Evolutionary conservation across 2,797 vertebrate species (phyloP).

Genomic region (Denticeps clupeoides): DNA sequence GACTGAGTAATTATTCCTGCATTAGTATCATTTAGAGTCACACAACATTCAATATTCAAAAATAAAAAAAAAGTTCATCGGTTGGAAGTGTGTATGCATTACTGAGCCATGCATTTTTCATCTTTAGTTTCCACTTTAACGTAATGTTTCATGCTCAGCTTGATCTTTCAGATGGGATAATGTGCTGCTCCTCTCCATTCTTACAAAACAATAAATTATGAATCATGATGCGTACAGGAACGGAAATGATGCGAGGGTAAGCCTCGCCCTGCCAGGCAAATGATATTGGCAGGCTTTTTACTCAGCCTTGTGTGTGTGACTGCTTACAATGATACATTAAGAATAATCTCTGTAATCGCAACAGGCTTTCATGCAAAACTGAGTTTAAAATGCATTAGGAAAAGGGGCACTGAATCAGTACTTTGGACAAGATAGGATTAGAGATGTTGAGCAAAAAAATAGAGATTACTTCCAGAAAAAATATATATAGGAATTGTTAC

Average conservation of each 20-base stretch:
- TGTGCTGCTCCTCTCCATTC: constrained; percentile 8
- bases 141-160: constrained; percentile 13
- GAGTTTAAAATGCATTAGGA: constrained; percentile 4
- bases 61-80: too few species aligned
- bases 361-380: constrained; percentile 9
- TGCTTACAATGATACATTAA: constrained; percentile 19
- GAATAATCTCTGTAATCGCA: constrained; percentile 10
- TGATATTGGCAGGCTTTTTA: constrained; percentile 21
- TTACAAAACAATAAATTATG: constrained; percentile 24
- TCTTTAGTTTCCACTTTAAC: too few species aligned
- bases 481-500: too few species aligned
- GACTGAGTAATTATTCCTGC: too few species aligned
- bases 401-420: constrained; percentile 3
- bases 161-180: constrained; percentile 18
- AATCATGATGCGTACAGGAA: constrained; percentile 20
- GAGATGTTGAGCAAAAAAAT: too few species aligned
- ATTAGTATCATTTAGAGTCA: too few species aligned
- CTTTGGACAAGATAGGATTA: constrained; percentile 1
- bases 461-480: too few species aligned
- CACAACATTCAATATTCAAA: too few species aligned
- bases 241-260: constrained; percentile 15
- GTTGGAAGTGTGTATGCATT: too few species aligned
- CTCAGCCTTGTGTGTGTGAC: constrained; percentile 13
- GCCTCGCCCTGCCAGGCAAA: constrained; percentile 12
- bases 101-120: too few species aligned